These are phyloP conservation scores for Pollenia griseotomentosa DNA, from an alignment of 2,888 invertebrate genomes.

Conservation along the genomic window DNA sequence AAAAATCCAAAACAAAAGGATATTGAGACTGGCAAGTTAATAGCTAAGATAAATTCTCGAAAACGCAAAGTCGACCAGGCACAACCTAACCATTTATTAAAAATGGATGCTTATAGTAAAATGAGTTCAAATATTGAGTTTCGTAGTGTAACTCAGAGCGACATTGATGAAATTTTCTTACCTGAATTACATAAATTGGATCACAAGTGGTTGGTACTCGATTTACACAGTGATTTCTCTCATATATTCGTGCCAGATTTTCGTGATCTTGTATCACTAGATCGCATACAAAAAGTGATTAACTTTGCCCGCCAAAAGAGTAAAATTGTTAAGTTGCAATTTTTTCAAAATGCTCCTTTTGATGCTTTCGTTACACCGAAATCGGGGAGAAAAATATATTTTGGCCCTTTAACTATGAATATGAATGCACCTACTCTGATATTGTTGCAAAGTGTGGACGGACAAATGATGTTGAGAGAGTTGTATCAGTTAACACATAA, in stretches of 20 bases:
- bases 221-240: slow-evolving; percentile 82
- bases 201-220: slow-evolving; percentile 83
- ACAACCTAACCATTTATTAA: slow-evolving; percentile 28
- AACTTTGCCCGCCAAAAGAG: slow-evolving; percentile 77
- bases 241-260: slow-evolving; percentile 83
- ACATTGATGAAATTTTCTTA: slow-evolving; percentile 79
- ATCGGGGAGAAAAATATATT: slow-evolving; percentile 81
- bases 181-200: slow-evolving; percentile 78
- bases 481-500: slow-evolving; percentile 80
- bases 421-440: slow-evolving; percentile 79
- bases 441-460: slow-evolving; percentile 82
- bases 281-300: slow-evolving; percentile 82
- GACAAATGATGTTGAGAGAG: slow-evolving; percentile 82
- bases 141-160: slow-evolving; percentile 77
- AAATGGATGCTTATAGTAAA: slow-evolving; percentile 69
- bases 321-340: slow-evolving; percentile 82
- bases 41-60: slow-evolving; percentile 26
- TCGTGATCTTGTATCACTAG: slow-evolving; percentile 81
- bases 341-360: slow-evolving; percentile 80
- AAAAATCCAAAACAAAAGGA: background rate
- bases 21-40: slow-evolving; percentile 1
- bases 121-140: slow-evolving; percentile 80
- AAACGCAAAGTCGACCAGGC: slow-evolving; percentile 52
- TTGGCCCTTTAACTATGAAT: slow-evolving; percentile 81
- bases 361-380: slow-evolving; percentile 82